These are phyloP conservation scores for Hydroisotoma schaefferi DNA, from an alignment of 2,888 invertebrate species.

Conservation along the genomic window DNA sequence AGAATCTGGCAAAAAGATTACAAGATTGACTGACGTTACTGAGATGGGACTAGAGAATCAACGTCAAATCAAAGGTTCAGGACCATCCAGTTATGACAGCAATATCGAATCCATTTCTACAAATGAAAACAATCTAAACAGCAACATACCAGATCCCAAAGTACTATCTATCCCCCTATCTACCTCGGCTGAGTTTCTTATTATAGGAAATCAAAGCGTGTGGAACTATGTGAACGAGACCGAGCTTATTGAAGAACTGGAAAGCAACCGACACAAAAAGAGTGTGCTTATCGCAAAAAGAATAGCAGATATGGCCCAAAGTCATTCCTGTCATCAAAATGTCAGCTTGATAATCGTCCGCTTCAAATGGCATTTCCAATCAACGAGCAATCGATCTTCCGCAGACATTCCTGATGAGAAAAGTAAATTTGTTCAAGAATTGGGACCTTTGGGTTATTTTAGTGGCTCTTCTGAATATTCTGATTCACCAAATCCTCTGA, in stretches of 20 bases:
- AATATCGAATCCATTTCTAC: conserved; percentile 24
- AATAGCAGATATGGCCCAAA: conserved; percentile 80
- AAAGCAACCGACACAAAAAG: conserved; percentile 43
- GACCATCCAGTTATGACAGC: conserved; percentile 28
- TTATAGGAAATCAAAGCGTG: conserved; percentile 71
- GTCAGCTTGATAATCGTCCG: conserved; percentile 79
- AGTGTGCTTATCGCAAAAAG: conserved; percentile 73
- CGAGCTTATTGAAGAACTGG: conserved; percentile 76
- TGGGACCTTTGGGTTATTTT: conserved; percentile 44
- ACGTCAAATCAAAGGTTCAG: conserved; percentile 15
- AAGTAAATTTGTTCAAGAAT: conserved; percentile 32
- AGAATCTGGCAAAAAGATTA: conserved; percentile 44
- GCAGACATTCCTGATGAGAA: neutral
- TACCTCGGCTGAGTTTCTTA: conserved; percentile 78
- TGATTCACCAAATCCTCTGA: conserved; percentile 44
- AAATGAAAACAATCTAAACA: conserved; percentile 28
- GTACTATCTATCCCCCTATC: conserved; percentile 70
- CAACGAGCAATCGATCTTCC: conserved; percentile 4
- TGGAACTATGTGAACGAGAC: conserved; percentile 81
- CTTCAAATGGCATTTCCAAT: conserved; percentile 45
- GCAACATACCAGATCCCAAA: conserved; percentile 68
- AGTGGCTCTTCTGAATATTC: conserved; percentile 47
- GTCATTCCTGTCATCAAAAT: conserved; percentile 85
- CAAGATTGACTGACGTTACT: conserved; percentile 38
- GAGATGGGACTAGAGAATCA: conserved; percentile 25